A percentile compares a stretch with the other conserved stretches of the same genome.
Evolutionary conservation across 2,797 vertebrate genomes (phyloP).

Genomic region (Periparus ater): DNA sequence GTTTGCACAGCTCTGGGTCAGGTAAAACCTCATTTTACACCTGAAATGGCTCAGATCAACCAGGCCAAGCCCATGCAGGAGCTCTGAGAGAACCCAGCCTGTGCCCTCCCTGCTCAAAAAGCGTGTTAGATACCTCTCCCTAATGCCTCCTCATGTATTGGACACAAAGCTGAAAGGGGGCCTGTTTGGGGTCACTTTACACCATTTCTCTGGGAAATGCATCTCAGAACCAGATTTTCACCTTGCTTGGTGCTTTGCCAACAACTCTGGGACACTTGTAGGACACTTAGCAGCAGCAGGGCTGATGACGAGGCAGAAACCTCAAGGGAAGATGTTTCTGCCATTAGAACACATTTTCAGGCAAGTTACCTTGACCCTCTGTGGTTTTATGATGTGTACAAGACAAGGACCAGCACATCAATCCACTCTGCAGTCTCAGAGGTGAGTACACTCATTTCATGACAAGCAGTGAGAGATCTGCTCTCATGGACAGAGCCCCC

Average conservation of each 20-base stretch:
- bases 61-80: background rate
- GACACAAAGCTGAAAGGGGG: background rate
- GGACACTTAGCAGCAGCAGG: background rate
- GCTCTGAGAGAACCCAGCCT: background rate
- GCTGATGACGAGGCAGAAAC: background rate
- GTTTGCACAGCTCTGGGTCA: background rate
- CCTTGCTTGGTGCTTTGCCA: background rate
- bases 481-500: background rate
- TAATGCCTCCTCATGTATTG: accelerated
- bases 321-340: background rate
- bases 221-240: background rate
- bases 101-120: background rate
- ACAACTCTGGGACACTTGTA: background rate
- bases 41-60: background rate
- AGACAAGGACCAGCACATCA: background rate
- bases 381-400: background rate
- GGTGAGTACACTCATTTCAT: background rate
- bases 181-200: background rate
- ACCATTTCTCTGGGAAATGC: background rate
- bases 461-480: background rate
- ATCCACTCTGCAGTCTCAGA: background rate
- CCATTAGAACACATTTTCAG: background rate
- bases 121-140: accelerated
- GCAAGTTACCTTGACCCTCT: background rate
- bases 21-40: background rate